Conservation (phyloP, 1,140 invertebrate species). For the Zaprionus africanus region DNA sequence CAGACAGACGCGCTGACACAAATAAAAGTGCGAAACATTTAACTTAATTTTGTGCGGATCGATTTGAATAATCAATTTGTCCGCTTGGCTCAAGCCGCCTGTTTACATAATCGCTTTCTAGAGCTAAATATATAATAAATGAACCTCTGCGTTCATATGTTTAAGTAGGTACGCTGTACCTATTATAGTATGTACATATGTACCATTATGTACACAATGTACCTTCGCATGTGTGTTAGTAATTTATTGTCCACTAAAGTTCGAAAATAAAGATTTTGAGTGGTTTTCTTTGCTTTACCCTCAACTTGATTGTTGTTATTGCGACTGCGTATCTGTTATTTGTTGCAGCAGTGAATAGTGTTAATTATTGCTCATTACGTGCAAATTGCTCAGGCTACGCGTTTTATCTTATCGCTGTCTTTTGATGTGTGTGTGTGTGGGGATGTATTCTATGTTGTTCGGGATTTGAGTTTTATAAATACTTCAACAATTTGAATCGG, state of each 20-base stretch:
- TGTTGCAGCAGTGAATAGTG: constrained; percentile 12
- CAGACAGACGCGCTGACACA: constrained; percentile 56
- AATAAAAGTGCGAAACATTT: constrained; percentile 59
- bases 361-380: constrained; percentile 71
- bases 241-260: constrained; percentile 38
- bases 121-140: not conserved
- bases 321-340: constrained; percentile 34
- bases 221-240: not conserved
- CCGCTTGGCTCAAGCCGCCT: constrained; percentile 53
- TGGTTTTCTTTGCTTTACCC: constrained; percentile 30
- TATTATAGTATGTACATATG: not conserved
- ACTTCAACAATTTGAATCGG: not conserved
- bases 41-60: constrained; percentile 54
- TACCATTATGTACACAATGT: not conserved
- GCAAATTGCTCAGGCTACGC: constrained; percentile 31
- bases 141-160: not conserved
- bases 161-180: not conserved
- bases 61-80: constrained; percentile 79
- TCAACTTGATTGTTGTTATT: constrained; percentile 26
- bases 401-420: constrained; percentile 60
- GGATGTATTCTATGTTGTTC: constrained; percentile 41
- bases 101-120: constrained; percentile 64
- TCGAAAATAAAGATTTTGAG: constrained; percentile 28
- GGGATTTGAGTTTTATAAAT: constrained; percentile 36
- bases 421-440: constrained; percentile 4